phyloP scores from a whole-genome alignment of 2,888 invertebrate genomes.

The Asteroscopus sphinx region DNA sequence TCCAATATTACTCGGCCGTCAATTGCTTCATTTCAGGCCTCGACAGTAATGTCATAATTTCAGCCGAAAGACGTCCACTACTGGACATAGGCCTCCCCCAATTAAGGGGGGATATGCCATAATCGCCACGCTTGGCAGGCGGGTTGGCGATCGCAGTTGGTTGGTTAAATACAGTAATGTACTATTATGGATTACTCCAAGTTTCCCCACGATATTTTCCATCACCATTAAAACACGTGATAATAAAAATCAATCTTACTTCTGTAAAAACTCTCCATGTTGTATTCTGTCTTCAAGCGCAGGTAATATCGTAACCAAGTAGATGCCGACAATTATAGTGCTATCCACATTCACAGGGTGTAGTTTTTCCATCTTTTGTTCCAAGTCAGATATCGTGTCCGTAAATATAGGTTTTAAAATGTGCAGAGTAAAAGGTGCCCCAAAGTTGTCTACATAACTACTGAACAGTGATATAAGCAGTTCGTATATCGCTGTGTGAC shows the following conservation, averaged over 20 bases:
- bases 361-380: conserved; percentile 90
- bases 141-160: no score
- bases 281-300: conserved; percentile 86
- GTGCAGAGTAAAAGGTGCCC: conserved; percentile 89
- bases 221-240: background rate
- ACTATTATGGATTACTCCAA: no score
- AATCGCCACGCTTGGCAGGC: no score
- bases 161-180: no score
- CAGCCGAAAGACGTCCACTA: no score
- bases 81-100: no score
- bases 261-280: conserved; percentile 89
- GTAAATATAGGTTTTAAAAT: conserved; percentile 90
- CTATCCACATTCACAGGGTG: conserved; percentile 87
- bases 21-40: no score
- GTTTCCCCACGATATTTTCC: no score
- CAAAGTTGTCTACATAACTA: conserved; percentile 91
- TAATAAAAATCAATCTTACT: conserved; percentile 77
- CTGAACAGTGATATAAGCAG: conserved; percentile 76
- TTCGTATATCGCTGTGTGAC: conserved; percentile 77
- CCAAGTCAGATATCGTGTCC: conserved; percentile 89
- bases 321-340: conserved; percentile 90
- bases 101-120: no score
- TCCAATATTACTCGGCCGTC: no score
- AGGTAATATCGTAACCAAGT: conserved; percentile 89
- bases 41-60: no score